Base-by-base conservation (phyloP, 2,888 invertebrate genomes). In the Pediacus dermestoides region DNA sequence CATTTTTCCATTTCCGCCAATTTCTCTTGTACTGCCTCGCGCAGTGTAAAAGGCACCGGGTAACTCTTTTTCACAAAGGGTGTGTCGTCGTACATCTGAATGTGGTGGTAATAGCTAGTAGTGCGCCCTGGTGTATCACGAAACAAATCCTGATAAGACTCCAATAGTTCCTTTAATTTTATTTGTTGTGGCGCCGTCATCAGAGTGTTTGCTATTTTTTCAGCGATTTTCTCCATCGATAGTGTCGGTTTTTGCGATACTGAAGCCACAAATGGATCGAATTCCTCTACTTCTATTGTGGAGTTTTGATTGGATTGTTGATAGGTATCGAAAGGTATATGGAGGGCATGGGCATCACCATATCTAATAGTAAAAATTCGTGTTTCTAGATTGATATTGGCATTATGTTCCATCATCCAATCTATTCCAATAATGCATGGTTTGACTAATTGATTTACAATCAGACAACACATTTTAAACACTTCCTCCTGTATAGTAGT, bases 1-100 rank as follows among this genome's bases (percentile, higher is more conserved):
- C 7, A 4, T 30, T 33, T 10, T 22, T 32, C 16, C 44, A 40
- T 44, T 26, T 40, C 37, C 4, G 27, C 25, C 1, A 44, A n/a
- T 16, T 40, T 33, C 4, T 22, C 18, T 15, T 40, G 16, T 4
- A 40, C 44, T 1, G 10, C 21, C 2, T 4, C 2, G n/a, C 40
- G 13, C 3, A 34, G 15, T 2, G 34, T 25, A 11, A 39, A 33
- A 8, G 40, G 40, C 4, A 44, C 28, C 0, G 44, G 40, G 18
- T 44, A 44, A 13, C 28, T 28, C n/a, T 14, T 28, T 10, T 28
- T 28, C n/a, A 28, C 10, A n/a, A 28, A 28, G 1, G 44, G 30
- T 4, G 31, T 35, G 2, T 16, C 11, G 6, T 36, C 16, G 2
- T 7, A 7, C 31, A 44, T 25, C n/a, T 22, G 15, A 6, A 44